Base-by-base conservation (phyloP, 2,797 vertebrate genomes). In the Acrocephalus scirpaceus region DNA sequence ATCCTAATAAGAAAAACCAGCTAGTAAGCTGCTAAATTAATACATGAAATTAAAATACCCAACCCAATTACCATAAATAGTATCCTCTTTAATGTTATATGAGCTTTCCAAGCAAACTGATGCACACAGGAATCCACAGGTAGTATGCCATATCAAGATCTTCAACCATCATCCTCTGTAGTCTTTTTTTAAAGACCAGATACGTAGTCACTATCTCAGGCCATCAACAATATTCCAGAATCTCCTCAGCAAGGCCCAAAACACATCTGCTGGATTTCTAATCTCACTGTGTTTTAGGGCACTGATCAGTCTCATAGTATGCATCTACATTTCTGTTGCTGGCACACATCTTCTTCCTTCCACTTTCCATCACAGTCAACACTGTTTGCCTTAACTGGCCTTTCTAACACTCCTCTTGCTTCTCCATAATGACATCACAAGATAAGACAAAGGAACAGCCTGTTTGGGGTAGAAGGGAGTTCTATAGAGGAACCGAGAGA, bases 41-140 rank as follows among this genome's bases (percentile, higher is more conserved):
- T 36, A 72, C 11, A 34, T 27, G 22, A 77, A 88, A 90, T 45
- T 57, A 81, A 84, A 58, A 90, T 20, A 88, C 8, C 15, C 40
- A 82, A 32, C 32, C 16, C 29, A 86, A 13, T 58, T 54, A 51
- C 47, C 25, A 74, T 5, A 82, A 85, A 48, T 3, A 91, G 29
- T 7, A 76, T 13, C 18, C 23, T 42, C 23, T 73, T 30, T 18
- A 70, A 78, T 2, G 7, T 74, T 11, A 84, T 21, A 84, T 25
- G n/a, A 89, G 27, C 38, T 48, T 91, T 84, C 64, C 84, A 85
- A 57, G 17, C 56, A 76, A 73, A 92, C 23, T n/a, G 32, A 82
- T 42, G 42, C 23, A 78, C 8, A 22, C 3, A 61, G 21, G 29
- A 45, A 61, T 3, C 17, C 19, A 82, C 10, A 36, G 0, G 0